Conservation (phyloP, 2,113 vertebrate species). For the Menura novaehollandiae region DNA sequence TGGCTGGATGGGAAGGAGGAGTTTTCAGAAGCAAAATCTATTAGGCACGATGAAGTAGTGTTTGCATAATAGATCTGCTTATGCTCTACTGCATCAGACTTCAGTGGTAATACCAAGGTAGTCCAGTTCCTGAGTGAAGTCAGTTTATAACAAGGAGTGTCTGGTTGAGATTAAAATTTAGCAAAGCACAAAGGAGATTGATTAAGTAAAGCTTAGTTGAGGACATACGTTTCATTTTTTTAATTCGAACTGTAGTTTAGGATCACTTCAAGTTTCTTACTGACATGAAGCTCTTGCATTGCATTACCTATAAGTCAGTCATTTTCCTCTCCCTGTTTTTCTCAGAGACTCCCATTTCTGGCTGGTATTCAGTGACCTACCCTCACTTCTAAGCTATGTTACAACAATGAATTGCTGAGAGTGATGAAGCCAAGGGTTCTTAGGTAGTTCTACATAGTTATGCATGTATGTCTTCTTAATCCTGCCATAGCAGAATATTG, state of each 20-base stretch:
- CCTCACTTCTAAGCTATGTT: background rate
- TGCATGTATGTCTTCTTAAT: background rate
- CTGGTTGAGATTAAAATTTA: background rate
- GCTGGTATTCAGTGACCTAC: background rate
- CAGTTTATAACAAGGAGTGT: background rate
- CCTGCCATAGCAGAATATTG: background rate
- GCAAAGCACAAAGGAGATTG: background rate
- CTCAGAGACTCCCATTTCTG: background rate
- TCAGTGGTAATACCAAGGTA: background rate
- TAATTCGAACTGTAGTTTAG: background rate
- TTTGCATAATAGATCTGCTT: background rate
- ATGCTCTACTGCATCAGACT: background rate
- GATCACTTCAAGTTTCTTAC: background rate
- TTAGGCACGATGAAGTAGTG: background rate
- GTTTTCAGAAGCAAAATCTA: background rate
- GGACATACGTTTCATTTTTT: background rate
- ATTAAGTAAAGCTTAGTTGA: background rate
- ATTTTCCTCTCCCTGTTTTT: background rate
- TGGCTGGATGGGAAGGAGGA: background rate
- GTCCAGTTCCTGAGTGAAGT: background rate
- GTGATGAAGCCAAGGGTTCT: background rate
- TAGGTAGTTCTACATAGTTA: background rate
- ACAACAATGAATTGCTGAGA: background rate
- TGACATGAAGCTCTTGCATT: background rate
- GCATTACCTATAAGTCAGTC: background rate